These are phyloP conservation scores for Euphydryas editha DNA, from an alignment of 2,888 invertebrate species.

Conservation along the genomic window DNA sequence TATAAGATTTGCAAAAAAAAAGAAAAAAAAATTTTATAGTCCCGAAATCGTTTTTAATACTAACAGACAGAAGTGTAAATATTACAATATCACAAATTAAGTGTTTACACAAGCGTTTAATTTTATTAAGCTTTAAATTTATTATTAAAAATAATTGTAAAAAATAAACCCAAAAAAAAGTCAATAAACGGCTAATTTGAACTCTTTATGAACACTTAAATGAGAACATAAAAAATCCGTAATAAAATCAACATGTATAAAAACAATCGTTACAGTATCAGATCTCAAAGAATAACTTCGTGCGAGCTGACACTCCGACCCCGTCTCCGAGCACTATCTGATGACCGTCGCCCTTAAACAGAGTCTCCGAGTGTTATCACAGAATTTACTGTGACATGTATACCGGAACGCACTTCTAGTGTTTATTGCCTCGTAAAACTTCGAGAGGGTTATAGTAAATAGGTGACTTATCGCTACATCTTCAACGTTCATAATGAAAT, in stretches of 20 bases:
- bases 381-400: slow-evolving; percentile 48
- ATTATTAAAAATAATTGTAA: neutral
- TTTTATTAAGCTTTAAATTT: neutral
- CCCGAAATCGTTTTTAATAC: no score
- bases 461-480: slow-evolving; percentile 34
- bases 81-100: no score
- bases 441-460: slow-evolving; percentile 39
- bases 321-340: slow-evolving; percentile 57
- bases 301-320: slow-evolving; percentile 69
- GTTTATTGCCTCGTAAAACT: slow-evolving; percentile 51
- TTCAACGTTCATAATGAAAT: slow-evolving; percentile 27
- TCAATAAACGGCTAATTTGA: slow-evolving; percentile 4
- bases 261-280: neutral
- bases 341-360: slow-evolving; percentile 60
- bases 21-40: no score
- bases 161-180: neutral
- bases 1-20: no score
- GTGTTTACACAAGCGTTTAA: neutral
- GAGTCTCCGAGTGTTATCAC: slow-evolving; percentile 47
- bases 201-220: neutral
- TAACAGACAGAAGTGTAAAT: no score
- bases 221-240: slow-evolving; percentile 4
- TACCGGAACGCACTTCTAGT: slow-evolving; percentile 47
- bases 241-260: slow-evolving; percentile 7
- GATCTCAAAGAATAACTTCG: slow-evolving; percentile 8